These are phyloP conservation scores for Drosophila setifemur DNA, from an alignment of 1,140 invertebrate species.

Conservation along the genomic window DNA sequence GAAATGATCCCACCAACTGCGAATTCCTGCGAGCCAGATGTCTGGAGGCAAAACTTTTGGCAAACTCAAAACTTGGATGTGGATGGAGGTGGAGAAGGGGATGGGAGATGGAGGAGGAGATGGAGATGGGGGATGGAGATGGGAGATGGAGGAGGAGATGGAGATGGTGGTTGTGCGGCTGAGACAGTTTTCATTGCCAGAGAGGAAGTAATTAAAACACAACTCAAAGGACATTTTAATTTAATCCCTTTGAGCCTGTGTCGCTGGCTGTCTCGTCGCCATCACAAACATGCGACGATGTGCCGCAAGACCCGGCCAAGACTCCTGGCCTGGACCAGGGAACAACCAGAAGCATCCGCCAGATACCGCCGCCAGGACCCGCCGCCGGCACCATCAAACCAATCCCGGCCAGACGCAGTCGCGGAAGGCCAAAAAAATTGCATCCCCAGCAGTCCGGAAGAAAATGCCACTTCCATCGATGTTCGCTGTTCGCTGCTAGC, in stretches of 20 bases:
- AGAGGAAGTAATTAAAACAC: conserved; percentile 80
- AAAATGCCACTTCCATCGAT: conserved; percentile 32
- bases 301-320: conserved; percentile 29
- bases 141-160: neutral
- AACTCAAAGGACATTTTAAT: conserved; percentile 81
- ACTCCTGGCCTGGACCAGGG: neutral
- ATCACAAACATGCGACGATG: conserved; percentile 77
- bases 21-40: neutral
- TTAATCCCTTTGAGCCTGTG: conserved; percentile 80
- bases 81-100: neutral
- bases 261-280: conserved; percentile 76
- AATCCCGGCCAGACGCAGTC: neutral
- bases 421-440: conserved; percentile 51
- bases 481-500: neutral
- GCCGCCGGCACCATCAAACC: neutral
- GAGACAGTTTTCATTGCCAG: conserved; percentile 48
- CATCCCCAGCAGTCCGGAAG: conserved; percentile 43
- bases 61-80: conserved; percentile 28
- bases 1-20: neutral
- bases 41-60: conserved; percentile 23
- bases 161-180: neutral
- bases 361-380: neutral
- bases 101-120: neutral
- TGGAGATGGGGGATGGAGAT: neutral
- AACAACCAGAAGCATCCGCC: neutral